Evolutionary conservation across 2,888 invertebrate species (phyloP).

Genomic region (Pseudococcus longispinus): DNA sequence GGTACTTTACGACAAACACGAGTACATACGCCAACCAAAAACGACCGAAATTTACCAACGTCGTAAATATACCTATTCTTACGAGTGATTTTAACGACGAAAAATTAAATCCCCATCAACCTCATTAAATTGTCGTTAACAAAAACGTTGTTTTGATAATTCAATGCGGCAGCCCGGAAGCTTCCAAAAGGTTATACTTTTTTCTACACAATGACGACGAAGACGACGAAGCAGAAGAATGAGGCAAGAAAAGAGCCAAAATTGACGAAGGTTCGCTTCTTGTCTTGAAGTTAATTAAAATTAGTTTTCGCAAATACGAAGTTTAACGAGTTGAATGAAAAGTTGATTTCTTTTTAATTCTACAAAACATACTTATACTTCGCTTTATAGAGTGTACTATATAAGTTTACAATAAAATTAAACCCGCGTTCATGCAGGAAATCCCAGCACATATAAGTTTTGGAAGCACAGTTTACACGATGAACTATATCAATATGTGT

Average conservation of each 20-base stretch:
- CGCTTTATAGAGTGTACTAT: neutral
- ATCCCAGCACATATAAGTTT: neutral
- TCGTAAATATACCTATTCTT: too few species aligned
- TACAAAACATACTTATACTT: neutral
- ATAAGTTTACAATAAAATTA: neutral
- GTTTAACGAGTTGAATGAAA: constrained; percentile 30
- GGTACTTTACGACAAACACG: too few species aligned
- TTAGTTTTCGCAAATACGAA: constrained; percentile 20
- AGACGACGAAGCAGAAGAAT: neutral
- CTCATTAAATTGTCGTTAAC: constrained; percentile 9
- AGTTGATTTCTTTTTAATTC: constrained; percentile 38
- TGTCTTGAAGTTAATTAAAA: constrained; percentile 39
- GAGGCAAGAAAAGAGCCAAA: neutral
- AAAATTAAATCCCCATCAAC: neutral
- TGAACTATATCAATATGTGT: neutral
- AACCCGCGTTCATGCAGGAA: neutral
- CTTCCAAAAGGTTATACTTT: neutral
- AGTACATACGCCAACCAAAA: too few species aligned
- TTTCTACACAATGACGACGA: neutral
- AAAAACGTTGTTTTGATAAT: neutral
- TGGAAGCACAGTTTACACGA: neutral
- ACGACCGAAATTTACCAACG: too few species aligned
- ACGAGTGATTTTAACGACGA: neutral
- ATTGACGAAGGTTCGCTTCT: constrained; percentile 26
- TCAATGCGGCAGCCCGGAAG: neutral